phyloP scores from a whole-genome alignment of 2,888 invertebrate species.

The Notocelia uddmanniana region DNA sequence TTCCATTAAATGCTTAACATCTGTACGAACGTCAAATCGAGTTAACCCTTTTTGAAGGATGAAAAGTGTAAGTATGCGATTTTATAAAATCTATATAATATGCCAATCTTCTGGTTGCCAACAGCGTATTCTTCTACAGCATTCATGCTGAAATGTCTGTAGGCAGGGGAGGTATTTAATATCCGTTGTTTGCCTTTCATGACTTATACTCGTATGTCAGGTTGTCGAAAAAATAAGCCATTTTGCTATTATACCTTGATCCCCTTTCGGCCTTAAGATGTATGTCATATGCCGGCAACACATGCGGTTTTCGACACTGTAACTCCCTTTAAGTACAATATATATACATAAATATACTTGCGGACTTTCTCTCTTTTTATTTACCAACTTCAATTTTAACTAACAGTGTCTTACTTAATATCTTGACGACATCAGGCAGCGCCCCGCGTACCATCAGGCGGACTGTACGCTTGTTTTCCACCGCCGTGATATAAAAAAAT shows the following conservation, averaged over 20 bases:
- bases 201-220: too few relatives aligned
- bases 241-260: too few relatives aligned
- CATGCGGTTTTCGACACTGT: background rate
- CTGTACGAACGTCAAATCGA: constrained; percentile 69
- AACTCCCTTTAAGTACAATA: background rate
- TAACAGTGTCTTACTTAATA: background rate
- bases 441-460: too few relatives aligned
- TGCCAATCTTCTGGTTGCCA: constrained; percentile 16
- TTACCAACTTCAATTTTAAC: background rate
- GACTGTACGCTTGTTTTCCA: too few relatives aligned
- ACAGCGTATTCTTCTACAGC: too few relatives aligned
- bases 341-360: background rate
- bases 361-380: background rate
- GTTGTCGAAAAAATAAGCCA: too few relatives aligned
- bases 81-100: constrained; percentile 50
- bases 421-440: too few relatives aligned
- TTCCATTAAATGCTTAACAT: constrained; percentile 77
- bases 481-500: too few relatives aligned
- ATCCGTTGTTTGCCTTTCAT: background rate
- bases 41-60: constrained; percentile 65
- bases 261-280: background rate
- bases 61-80: constrained; percentile 56
- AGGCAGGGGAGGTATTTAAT: too few relatives aligned
- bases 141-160: too few relatives aligned
- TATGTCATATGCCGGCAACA: background rate